These are phyloP conservation scores for Virgularia gustaviana DNA, from an alignment of 92 coral and sea anemone genomes.

Conservation along the genomic window DNA sequence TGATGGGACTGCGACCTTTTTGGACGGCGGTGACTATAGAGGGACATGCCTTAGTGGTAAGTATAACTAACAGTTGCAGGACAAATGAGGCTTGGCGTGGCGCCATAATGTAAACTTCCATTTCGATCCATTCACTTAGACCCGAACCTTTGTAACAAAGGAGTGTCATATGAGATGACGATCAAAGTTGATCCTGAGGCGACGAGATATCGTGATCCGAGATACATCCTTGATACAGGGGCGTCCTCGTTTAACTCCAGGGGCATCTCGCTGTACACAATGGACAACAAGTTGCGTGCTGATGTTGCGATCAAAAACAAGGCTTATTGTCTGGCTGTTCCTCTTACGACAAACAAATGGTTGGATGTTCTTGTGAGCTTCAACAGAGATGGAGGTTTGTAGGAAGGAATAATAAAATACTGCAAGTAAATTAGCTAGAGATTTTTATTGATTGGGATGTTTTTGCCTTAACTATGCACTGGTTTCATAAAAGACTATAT, in stretches of 20 bases:
- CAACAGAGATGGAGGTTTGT: conserved; percentile 74
- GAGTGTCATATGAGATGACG: conserved; percentile 93
- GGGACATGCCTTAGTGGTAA: conserved; percentile 94
- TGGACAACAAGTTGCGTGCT: conserved; percentile 78
- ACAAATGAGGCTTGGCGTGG: neutral
- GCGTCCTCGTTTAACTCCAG: conserved; percentile 95
- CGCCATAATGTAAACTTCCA: too few species aligned
- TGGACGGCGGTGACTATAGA: conserved; percentile 91
- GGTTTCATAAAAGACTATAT: neutral
- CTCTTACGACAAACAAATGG: conserved; percentile 72
- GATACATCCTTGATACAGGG: conserved; percentile 88
- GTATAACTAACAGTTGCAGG: too few species aligned
- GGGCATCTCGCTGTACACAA: conserved; percentile 83
- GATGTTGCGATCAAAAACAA: conserved; percentile 84
- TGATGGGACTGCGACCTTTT: conserved; percentile 82
- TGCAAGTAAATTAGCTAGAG: too few species aligned
- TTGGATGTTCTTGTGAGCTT: conserved; percentile 85
- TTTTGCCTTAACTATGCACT: neutral
- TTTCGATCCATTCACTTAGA: conserved; percentile 42
- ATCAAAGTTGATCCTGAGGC: conserved; percentile 70
- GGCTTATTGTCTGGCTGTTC: conserved; percentile 74
- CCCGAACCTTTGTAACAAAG: conserved; percentile 80
- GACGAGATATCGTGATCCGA: conserved; percentile 58
- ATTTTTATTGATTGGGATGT: too few species aligned
- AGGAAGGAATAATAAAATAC: too few species aligned